A percentile compares a stretch with the other conserved stretches of the same genome.
Conservation (phyloP, 35 echinoderm and acorn worm genomes). For the Amphiura filiformis region DNA sequence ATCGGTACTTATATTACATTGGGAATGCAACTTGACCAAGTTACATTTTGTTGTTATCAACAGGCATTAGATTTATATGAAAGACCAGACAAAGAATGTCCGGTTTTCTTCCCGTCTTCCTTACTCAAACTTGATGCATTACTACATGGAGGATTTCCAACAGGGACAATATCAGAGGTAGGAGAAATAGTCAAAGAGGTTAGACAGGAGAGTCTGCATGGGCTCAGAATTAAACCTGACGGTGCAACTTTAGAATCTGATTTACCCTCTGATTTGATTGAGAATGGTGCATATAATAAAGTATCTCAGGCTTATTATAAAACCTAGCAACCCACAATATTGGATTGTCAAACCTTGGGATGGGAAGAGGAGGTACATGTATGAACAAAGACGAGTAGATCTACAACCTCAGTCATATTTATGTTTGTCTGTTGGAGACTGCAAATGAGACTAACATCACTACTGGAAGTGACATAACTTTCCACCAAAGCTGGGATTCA, state of each 20-base stretch:
- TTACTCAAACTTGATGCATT: slow-evolving; percentile 39
- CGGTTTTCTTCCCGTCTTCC: slow-evolving; percentile 63
- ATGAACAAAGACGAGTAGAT: neutral
- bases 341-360: neutral
- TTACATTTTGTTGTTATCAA: no score
- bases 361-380: neutral
- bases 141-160: slow-evolving; percentile 76
- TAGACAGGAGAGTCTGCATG: no score
- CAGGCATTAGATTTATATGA: slow-evolving; percentile 50
- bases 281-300: neutral
- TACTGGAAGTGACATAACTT: no score
- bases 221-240: no score
- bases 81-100: neutral
- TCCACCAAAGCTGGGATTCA: no score
- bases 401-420: no score
- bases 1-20: no score
- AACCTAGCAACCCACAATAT: neutral
- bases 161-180: slow-evolving; percentile 84
- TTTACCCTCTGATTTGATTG: neutral
- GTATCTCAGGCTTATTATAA: neutral
- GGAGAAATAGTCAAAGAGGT: no score
- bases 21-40: no score
- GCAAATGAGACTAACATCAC: no score
- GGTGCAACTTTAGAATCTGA: neutral
- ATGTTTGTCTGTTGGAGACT: no score